Evolutionary conservation across 2,888 invertebrate genomes (phyloP), one percentile per base, ranked within the genome.

Genomic region (Drosophila parthenogenetica): DNA sequence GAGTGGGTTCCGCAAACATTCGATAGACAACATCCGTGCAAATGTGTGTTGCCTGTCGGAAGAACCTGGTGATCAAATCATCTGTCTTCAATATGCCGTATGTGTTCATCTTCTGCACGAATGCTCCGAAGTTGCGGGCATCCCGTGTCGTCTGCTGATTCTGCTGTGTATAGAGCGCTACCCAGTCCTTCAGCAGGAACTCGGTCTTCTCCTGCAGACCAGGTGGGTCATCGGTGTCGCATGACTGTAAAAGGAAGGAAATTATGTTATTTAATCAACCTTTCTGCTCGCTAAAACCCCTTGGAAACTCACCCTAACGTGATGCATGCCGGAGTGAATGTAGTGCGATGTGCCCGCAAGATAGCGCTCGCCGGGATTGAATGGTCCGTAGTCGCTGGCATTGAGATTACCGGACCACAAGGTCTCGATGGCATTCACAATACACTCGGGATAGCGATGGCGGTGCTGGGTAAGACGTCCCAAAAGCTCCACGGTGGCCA

Each of bases 21-120:
- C 98, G 95, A 91, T 98, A 98, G 39, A 98, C 98, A 64, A 97
- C 95, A 91, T 99, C 98, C 2, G 99, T 97, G 92, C 99, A 99
- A 94, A 98, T 96, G 92, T 99, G 98, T 0, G 98, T 98, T 61
- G 98, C 98, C 69, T 99, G 95, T 45, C 99, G 95, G 94, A 99
- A 99, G 93, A 99, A 99, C 64, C 99, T 93, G 0, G 98, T 98
- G 72, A 99, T 98, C 89, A 98, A 94, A 90, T 99, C 99, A 90
- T 99, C 99, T 0, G 98, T 98, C 92, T 99, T 99, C 57, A 99
- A 93, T 68, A 99, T 98, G 4, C 99, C 98, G 84, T 97, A 97
- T 87, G 97, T 94, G 91, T 98, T 98, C 98, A 99, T 98, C 92
- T 98, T 97, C 89, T 97, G 97, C 3, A 99, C 98, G 92, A 99